Percentiles rank a stretch among this genome's conserved stretches.
Evolutionary conservation across 2,113 vertebrate species (phyloP).

Genomic region (Clarias batrachus): DNA sequence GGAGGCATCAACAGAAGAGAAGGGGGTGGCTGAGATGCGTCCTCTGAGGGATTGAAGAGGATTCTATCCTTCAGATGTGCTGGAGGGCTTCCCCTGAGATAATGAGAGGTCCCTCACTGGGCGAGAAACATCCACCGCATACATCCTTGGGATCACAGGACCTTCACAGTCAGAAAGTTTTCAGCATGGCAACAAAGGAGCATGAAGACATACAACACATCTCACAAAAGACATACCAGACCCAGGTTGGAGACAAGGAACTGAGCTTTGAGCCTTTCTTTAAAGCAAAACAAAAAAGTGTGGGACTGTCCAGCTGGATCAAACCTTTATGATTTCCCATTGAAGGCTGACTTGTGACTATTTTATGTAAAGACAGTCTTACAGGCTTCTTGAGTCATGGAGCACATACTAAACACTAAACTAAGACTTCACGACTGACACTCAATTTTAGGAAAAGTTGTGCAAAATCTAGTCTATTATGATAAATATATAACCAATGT

Average conservation of each 20-base stretch:
- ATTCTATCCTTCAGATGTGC: conserved; percentile 54
- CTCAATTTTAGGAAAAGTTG: conserved; percentile 25
- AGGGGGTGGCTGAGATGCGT: conserved; percentile 18
- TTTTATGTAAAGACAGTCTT: neutral
- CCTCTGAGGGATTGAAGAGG: conserved; percentile 53
- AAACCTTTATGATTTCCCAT: conserved; percentile 23
- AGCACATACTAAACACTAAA: neutral
- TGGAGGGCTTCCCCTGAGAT: conserved; percentile 58
- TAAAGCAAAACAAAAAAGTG: neutral
- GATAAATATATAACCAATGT: no score
- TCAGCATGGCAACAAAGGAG: conserved; percentile 43
- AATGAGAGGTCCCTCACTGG: conserved; percentile 48
- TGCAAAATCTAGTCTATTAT: neutral
- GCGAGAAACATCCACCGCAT: conserved; percentile 51
- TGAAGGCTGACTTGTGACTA: conserved; percentile 7
- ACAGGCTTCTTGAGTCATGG: neutral
- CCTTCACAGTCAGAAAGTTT: conserved; percentile 53
- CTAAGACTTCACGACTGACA: conserved; percentile 15
- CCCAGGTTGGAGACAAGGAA: conserved; percentile 15
- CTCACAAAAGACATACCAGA: conserved; percentile 41
- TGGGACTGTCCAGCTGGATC: conserved; percentile 18
- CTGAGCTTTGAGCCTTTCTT: conserved; percentile 30
- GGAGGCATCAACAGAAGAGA: conserved; percentile 23
- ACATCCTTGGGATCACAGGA: conserved; percentile 51
- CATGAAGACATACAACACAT: conserved; percentile 42